Evolutionary conservation across 1,140 invertebrate genomes (phyloP).

Genomic region (Pseudomyrmex sp.): DNA sequence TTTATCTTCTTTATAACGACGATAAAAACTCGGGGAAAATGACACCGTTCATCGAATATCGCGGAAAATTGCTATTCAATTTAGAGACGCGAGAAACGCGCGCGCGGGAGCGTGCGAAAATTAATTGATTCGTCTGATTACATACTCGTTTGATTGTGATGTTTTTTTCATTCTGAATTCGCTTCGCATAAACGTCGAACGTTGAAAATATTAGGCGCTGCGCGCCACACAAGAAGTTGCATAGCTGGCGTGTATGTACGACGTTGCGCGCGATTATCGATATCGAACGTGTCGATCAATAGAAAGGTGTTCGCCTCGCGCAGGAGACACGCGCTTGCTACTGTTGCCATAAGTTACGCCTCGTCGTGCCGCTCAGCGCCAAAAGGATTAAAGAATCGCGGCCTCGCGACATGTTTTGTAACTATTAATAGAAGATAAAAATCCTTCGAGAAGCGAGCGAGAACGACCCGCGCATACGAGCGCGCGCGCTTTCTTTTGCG

Average conservation of each 20-base stretch:
- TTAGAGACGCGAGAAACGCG: neutral
- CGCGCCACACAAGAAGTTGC: neutral
- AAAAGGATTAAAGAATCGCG: slow-evolving; percentile 54
- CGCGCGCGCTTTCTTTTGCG: slow-evolving; percentile 18
- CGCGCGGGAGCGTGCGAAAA: neutral
- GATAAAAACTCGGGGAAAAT: neutral
- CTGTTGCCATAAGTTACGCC: slow-evolving; percentile 53
- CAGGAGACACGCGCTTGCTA: slow-evolving; percentile 19
- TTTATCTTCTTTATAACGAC: slow-evolving; percentile 30
- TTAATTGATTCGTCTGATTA: neutral
- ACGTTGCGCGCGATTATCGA: slow-evolving; percentile 29
- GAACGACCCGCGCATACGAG: slow-evolving; percentile 26
- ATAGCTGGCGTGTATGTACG: neutral
- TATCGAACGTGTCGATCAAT: slow-evolving; percentile 51
- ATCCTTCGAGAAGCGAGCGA: neutral
- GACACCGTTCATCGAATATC: slow-evolving; percentile 3
- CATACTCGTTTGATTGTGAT: no score
- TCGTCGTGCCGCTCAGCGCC: slow-evolving; percentile 31
- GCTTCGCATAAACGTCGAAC: neutral
- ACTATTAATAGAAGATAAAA: slow-evolving; percentile 53
- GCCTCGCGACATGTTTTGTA: slow-evolving; percentile 26
- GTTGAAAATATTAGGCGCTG: neutral
- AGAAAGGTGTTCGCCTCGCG: slow-evolving; percentile 37
- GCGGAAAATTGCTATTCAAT: slow-evolving; percentile 3
- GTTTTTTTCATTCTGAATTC: no score